Evolutionary conservation across 2,113 vertebrate species (phyloP), one percentile per base, ranked within the genome.

Genomic region (Lophius piscatorius): DNA sequence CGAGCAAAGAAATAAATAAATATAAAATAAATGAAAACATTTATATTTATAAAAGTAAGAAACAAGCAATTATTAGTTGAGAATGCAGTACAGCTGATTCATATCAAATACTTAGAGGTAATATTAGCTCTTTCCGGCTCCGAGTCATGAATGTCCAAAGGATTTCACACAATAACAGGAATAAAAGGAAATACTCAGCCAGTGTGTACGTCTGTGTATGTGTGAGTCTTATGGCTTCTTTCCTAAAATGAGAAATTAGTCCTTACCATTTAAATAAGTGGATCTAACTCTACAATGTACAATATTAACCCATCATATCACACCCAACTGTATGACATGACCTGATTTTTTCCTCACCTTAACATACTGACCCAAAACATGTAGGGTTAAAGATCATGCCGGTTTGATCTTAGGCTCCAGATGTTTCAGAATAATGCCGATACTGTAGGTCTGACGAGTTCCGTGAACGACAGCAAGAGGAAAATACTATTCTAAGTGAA

Each of bases 91-190:
- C 7, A 24, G 44, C 40, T 71, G 50, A 76, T 77, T 63, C 46
- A 72, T 75, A 38, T 35, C 31, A 78, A 82, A 82, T 67, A 78
- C 73, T 82, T 73, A 56, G 40, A 66, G 26, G 63, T 63, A 54
- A 63, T 70, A 48, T 38, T 55, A 26, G 46, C 62, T 14, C 20
- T 65, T 59, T 73, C 34, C 33, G 28, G 12, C 0, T 1, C 28
- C 3, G 18, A 72, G 74, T 51, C 36, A 40, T 74, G 72, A 71
- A 72, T 80, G 51, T 69, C 74, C 65, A 79, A 58, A 28, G 41
- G 74, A 49, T 67, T 54, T 51, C 35, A 38, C 49, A 46, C 2
- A 20, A 54, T 66, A 76, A 39, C 62, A 79, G 65, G 58, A 71
- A 71, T 76, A 70, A 75, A 77, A 74, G 46, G 47, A 66, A 50